phyloP scores from a whole-genome alignment of 2,888 invertebrate species.

The Apoda limacodes region DNA sequence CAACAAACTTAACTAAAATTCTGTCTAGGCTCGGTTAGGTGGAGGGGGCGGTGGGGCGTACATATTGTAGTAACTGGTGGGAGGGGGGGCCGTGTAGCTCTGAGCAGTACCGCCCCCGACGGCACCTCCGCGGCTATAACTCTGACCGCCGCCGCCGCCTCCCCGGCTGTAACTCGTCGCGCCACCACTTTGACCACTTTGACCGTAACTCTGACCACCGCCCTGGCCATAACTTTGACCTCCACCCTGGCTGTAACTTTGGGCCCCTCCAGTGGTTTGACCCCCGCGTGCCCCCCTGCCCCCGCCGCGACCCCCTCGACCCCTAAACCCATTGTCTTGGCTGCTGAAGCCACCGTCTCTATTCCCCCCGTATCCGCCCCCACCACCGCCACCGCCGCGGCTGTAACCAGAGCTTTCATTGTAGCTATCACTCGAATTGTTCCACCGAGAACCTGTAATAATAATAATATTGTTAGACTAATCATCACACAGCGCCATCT shows the following conservation, averaged over 20 bases:
- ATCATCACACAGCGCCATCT: no score
- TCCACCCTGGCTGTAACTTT: conserved; percentile 16
- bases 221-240: conserved; percentile 10
- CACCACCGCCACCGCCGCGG: conserved; percentile 18
- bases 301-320: conserved; percentile 32
- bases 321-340: conserved; percentile 9
- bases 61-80: conserved; percentile 56
- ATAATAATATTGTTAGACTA: no score
- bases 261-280: conserved; percentile 16
- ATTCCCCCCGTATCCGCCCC: conserved; percentile 17
- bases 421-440: conserved; percentile 21
- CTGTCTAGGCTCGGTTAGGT: no score
- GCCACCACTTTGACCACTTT: no score
- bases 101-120: conserved; percentile 15
- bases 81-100: conserved; percentile 32
- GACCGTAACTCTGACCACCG: no score
- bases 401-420: conserved; percentile 9
- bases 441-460: conserved; percentile 43
- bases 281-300: conserved; percentile 27
- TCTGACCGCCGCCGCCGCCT: conserved; percentile 14
- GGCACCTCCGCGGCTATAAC: conserved; percentile 12
- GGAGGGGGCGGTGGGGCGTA: conserved; percentile 52
- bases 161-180: conserved; percentile 14
- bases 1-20: conserved; percentile 9
- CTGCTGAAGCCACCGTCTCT: no score